Base-by-base conservation (phyloP, 2,113 vertebrate species). In the Alouatta palliata region DNA sequence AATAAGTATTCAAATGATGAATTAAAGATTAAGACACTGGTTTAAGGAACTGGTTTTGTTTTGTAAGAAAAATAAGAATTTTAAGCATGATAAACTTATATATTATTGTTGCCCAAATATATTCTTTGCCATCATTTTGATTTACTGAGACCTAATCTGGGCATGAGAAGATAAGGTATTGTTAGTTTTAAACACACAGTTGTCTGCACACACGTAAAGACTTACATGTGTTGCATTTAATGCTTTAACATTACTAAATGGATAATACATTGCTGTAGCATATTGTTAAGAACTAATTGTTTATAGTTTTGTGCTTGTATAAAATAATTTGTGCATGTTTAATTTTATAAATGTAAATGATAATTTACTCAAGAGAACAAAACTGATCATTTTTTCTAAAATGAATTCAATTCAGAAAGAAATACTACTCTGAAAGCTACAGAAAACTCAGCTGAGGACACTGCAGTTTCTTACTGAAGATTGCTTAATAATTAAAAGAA, bases 131-230 rank as follows among this genome's bases (percentile, higher is more conserved):
- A 89, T 80, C 8, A 81, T 88, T 87, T 89, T 91, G 37, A 96
- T 23, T 95, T 93, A 73, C 37, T 40, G 14, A 95, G 35, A 85
- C 35, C 77, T 90, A 45, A 91, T 77, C 56, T 49, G 10, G 49
- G 66, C 14, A 35, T 97, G 66, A 87, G 16, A 54, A 92, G 81
- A 40, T 43, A 35, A 35, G 90, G n/a, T 76, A 75, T 27, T 86
- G 49, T 88, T 90, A 97, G 96, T 97, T 94, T 97, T 91, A 89
- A 96, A 75, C 23, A 90, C 45, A 70, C 66, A 85, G 40, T 37
- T 47, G 52, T 79, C 90, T 76, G 43, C 21, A 76, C 27, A 95
- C 8, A 91, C 20, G 64, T 21, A 35, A 17, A 79, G 0, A 70
- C 43, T 87, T 85, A 37, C 5, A 77, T 13, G 10, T 81, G 12